Evolutionary conservation across 2,888 invertebrate species (phyloP).

Genomic region (Carabus problematicus): DNA sequence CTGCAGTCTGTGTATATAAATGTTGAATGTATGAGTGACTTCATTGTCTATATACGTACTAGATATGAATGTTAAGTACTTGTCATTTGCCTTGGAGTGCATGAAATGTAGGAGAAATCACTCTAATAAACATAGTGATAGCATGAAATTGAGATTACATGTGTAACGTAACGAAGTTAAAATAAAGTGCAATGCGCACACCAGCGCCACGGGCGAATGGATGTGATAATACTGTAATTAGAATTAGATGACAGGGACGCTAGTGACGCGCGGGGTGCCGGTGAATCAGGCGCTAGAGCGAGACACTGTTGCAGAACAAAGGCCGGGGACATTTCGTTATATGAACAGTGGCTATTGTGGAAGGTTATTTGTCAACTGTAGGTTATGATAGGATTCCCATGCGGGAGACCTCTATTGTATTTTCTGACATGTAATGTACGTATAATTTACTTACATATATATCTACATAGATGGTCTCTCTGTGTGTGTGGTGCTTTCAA

Average conservation of each 20-base stretch:
- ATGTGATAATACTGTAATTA: constrained; percentile 41
- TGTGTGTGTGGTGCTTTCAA: too few relatives aligned
- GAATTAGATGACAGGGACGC: constrained; percentile 15
- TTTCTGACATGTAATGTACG: constrained; percentile 42
- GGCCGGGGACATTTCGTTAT: too few relatives aligned
- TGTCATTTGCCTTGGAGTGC: too few relatives aligned
- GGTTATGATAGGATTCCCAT: constrained; percentile 43
- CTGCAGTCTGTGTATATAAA: too few relatives aligned
- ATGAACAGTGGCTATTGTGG: constrained; percentile 38
- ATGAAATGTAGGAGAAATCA: too few relatives aligned
- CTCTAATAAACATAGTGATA: too few relatives aligned
- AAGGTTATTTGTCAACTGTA: constrained; percentile 41
- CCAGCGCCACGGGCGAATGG: constrained; percentile 14
- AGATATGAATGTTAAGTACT: too few relatives aligned
- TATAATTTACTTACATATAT: constrained; percentile 25
- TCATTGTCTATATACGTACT: too few relatives aligned
- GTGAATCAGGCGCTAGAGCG: not conserved
- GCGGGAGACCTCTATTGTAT: constrained; percentile 38
- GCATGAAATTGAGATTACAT: constrained; percentile 19
- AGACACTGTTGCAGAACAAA: too few relatives aligned
- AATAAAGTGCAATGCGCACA: constrained; percentile 20
- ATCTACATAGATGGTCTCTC: too few relatives aligned
- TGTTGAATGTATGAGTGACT: too few relatives aligned
- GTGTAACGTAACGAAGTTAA: constrained; percentile 18
- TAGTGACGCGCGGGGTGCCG: not conserved